These are phyloP conservation scores for Penaeus indicus DNA, from an alignment of 1,140 invertebrate species.

Conservation along the genomic window DNA sequence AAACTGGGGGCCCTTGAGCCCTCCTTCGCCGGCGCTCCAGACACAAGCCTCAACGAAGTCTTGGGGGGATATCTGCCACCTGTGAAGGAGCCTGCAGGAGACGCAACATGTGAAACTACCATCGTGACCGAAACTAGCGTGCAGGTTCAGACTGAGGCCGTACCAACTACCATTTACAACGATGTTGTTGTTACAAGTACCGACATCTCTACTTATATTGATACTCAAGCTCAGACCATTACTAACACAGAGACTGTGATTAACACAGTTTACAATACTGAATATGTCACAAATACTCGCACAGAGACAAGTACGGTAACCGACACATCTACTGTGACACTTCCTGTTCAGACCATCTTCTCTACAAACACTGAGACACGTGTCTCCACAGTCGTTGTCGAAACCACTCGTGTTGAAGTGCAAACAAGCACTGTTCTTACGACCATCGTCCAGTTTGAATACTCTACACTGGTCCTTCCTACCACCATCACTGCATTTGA, in stretches of 20 bases:
- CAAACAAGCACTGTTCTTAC: constrained; percentile 38
- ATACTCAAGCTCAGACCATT: constrained; percentile 41
- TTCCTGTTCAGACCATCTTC: constrained; percentile 48
- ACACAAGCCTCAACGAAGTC: constrained; percentile 22
- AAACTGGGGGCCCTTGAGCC: constrained; percentile 20
- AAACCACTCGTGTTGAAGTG: constrained; percentile 34
- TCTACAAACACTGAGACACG: constrained; percentile 37
- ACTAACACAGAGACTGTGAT: constrained; percentile 52
- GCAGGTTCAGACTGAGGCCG: constrained; percentile 31
- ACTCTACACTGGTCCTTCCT: constrained; percentile 43
- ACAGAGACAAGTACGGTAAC: constrained; percentile 48
- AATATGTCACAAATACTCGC: constrained; percentile 50
- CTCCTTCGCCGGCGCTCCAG: constrained; percentile 5
- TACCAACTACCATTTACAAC: constrained; percentile 56
- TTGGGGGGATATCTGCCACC: constrained; percentile 33
- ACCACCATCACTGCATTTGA: constrained; percentile 37
- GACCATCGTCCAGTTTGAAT: constrained; percentile 38
- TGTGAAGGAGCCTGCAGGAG: neutral
- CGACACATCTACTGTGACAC: constrained; percentile 31
- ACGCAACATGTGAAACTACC: constrained; percentile 30
- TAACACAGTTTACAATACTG: constrained; percentile 50
- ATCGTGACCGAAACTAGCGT: constrained; percentile 32
- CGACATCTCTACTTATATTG: constrained; percentile 20
- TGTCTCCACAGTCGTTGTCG: constrained; percentile 32
- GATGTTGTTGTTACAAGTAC: constrained; percentile 52